Percentiles rank a stretch among this genome's conserved stretches.
Conservation (phyloP, 2,113 vertebrate species). For the Xyliphius kryptos region DNA sequence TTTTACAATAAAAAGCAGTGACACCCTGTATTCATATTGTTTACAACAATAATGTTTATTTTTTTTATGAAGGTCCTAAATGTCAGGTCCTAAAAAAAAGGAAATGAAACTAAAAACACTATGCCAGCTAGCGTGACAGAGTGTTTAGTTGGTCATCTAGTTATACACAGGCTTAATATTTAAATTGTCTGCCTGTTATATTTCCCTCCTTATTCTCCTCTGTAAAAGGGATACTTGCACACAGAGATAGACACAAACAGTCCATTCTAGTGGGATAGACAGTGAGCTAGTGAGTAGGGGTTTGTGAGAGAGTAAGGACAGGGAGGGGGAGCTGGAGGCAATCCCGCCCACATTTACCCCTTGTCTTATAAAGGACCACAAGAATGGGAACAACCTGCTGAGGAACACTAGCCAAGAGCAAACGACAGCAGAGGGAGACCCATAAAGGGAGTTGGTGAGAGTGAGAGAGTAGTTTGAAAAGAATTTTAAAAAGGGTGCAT, state of each 20-base stretch:
- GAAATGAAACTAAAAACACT: conserved; percentile 26
- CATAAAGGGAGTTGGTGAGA: conserved; percentile 15
- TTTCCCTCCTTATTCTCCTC: neutral
- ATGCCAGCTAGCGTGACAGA: conserved; percentile 24
- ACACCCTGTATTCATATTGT: conserved; percentile 13
- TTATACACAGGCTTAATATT: neutral
- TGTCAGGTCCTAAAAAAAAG: conserved; percentile 11
- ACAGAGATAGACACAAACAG: conserved; percentile 3
- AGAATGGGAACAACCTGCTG: conserved; percentile 42
- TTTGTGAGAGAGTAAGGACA: conserved; percentile 10
- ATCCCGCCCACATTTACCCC: conserved; percentile 39
- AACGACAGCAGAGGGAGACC: conserved; percentile 15
- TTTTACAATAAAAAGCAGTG: neutral
- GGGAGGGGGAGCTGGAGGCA: conserved; percentile 13
- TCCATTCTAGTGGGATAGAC: conserved; percentile 8
- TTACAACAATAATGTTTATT: conserved; percentile 37
- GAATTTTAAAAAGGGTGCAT: conserved; percentile 17
- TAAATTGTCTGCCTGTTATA: neutral
- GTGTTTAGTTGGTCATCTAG: conserved; percentile 8
- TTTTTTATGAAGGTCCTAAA: conserved; percentile 21
- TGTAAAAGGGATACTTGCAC: neutral
- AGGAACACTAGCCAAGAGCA: conserved; percentile 28
- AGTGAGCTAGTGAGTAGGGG: conserved; percentile 19
- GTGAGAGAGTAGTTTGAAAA: conserved; percentile 10
- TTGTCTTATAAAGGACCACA: conserved; percentile 40